Evolutionary conservation across 2,888 invertebrate genomes (phyloP).

Genomic region (Therioaphis trifolii): DNA sequence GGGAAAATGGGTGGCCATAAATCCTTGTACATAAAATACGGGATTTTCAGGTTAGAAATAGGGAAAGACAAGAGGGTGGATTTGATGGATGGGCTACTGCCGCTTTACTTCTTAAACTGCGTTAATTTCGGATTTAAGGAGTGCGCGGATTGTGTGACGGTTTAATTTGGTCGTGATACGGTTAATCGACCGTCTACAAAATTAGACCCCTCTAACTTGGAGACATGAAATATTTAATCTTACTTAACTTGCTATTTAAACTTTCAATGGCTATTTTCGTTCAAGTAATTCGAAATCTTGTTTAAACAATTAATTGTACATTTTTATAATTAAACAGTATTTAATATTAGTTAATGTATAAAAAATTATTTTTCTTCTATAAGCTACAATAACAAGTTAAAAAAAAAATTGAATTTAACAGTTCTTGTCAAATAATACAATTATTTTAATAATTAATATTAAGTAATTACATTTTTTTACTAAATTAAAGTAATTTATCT

Average conservation of each 20-base stretch:
- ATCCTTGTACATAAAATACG: constrained; percentile 38
- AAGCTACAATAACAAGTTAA: no score
- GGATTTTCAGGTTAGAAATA: constrained; percentile 25
- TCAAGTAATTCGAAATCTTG: background rate
- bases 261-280: constrained; percentile 26
- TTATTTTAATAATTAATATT: background rate
- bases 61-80: constrained; percentile 1
- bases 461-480: background rate
- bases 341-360: no score
- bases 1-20: constrained; percentile 13
- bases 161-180: constrained; percentile 48
- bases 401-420: no score
- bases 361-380: background rate
- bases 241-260: constrained; percentile 23
- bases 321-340: background rate
- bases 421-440: background rate
- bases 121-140: constrained; percentile 49
- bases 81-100: constrained; percentile 52
- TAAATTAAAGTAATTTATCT: background rate
- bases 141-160: constrained; percentile 7
- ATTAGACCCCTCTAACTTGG: constrained; percentile 25
- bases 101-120: constrained; percentile 40
- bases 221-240: constrained; percentile 41
- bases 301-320: background rate
- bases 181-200: constrained; percentile 40